Evolutionary conservation across 2,888 invertebrate species (phyloP).

Genomic region (Catocala sponsa): DNA sequence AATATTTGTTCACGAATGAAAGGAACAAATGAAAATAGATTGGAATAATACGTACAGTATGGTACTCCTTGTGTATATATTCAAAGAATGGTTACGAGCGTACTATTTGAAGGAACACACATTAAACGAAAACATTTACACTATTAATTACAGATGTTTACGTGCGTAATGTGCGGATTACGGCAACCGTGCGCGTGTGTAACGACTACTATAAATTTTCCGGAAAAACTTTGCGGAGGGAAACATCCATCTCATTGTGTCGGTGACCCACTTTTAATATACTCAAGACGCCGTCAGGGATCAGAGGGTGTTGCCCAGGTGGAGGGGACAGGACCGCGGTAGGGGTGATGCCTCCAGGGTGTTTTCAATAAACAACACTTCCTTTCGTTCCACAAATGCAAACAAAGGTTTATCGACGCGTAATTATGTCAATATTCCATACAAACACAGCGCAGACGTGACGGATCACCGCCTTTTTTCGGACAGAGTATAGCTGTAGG

Average conservation of each 20-base stretch:
- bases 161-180: slow-evolving; percentile 42
- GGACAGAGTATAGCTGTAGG: no score
- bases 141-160: slow-evolving; percentile 48
- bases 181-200: slow-evolving; percentile 23
- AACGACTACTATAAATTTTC: slow-evolving; percentile 37
- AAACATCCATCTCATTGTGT: slow-evolving; percentile 40
- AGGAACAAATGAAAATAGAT: slow-evolving; percentile 37
- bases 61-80: slow-evolving; percentile 29
- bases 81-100: slow-evolving; percentile 38
- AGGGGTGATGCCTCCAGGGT: slow-evolving; percentile 36
- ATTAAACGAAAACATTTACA: slow-evolving; percentile 42
- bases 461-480: slow-evolving; percentile 46
- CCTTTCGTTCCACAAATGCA: slow-evolving; percentile 48
- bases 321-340: slow-evolving; percentile 22
- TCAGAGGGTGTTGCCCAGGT: slow-evolving; percentile 28
- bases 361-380: slow-evolving; percentile 64
- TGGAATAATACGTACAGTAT: slow-evolving; percentile 28
- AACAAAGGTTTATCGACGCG: slow-evolving; percentile 50
- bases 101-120: slow-evolving; percentile 31
- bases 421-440: slow-evolving; percentile 65
- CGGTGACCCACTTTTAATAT: slow-evolving; percentile 46
- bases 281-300: slow-evolving; percentile 34
- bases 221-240: slow-evolving; percentile 25
- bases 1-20: slow-evolving; percentile 40
- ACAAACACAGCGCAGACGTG: slow-evolving; percentile 41